A percentile compares a stretch with the other conserved stretches of the same genome.
Evolutionary conservation across 2,797 vertebrate species (phyloP).

Genomic region (Crypturellus tataupa): DNA sequence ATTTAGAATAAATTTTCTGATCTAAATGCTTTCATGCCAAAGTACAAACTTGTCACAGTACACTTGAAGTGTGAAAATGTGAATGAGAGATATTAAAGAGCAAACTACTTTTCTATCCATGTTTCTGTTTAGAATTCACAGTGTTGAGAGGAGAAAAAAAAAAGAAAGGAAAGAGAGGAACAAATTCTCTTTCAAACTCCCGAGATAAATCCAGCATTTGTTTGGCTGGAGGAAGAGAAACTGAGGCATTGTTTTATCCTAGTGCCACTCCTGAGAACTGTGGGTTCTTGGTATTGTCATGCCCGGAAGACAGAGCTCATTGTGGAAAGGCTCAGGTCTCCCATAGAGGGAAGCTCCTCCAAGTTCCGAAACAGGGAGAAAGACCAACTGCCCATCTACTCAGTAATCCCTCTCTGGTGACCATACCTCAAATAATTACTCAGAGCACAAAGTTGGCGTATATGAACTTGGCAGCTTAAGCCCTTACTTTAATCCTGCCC

Average conservation of each 20-base stretch:
- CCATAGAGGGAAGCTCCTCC: background rate
- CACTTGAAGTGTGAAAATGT: constrained; percentile 13
- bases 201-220: background rate
- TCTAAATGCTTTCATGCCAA: background rate
- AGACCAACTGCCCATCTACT: background rate
- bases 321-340: background rate
- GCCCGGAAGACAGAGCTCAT: background rate
- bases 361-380: background rate
- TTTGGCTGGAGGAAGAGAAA: background rate
- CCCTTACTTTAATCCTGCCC: background rate
- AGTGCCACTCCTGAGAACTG: background rate
- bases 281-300: background rate
- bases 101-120: background rate
- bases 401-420: background rate
- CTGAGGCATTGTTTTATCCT: background rate
- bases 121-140: background rate
- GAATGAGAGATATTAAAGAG: constrained; percentile 18
- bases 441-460: background rate
- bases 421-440: background rate
- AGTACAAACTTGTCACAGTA: constrained; percentile 17
- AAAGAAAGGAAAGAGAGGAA: background rate
- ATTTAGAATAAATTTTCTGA: constrained; percentile 36
- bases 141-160: background rate
- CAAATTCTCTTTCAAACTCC: background rate
- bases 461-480: background rate